These are phyloP conservation scores for Epinephelus cyanopodus DNA, from an alignment of 2,113 vertebrate species.

Conservation along the genomic window DNA sequence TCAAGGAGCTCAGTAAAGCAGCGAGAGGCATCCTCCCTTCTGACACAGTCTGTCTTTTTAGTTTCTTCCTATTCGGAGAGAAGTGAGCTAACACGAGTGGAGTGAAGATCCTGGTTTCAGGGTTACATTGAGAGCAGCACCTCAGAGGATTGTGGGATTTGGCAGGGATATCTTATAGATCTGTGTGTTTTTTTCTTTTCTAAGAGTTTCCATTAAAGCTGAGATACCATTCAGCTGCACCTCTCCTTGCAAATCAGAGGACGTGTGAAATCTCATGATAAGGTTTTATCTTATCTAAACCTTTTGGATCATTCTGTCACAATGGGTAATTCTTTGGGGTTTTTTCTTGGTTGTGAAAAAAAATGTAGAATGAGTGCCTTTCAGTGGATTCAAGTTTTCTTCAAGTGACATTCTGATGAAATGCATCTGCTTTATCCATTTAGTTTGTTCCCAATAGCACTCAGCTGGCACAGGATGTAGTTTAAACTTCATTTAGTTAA, in stretches of 20 bases:
- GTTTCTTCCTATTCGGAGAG: slow-evolving; percentile 28
- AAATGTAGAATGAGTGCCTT: no score
- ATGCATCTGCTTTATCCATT: no score
- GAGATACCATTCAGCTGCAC: background rate
- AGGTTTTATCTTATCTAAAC: slow-evolving; percentile 8
- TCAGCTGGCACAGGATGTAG: no score
- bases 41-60: slow-evolving; percentile 37
- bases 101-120: slow-evolving; percentile 26
- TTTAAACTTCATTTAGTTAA: no score
- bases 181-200: background rate
- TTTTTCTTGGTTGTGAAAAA: no score
- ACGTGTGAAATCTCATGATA: slow-evolving; percentile 39
- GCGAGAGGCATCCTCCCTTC: slow-evolving; percentile 5
- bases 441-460: no score
- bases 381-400: no score
- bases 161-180: slow-evolving; percentile 13
- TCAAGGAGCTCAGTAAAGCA: background rate
- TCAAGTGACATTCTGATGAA: no score
- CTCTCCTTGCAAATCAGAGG: slow-evolving; percentile 17
- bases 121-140: slow-evolving; percentile 3
- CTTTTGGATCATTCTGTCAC: background rate
- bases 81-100: slow-evolving; percentile 9
- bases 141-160: slow-evolving; percentile 35
- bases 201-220: slow-evolving; percentile 4
- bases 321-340: background rate